phyloP scores from a whole-genome alignment of 1,140 invertebrate genomes.

The Maconellicoccus hirsutus region DNA sequence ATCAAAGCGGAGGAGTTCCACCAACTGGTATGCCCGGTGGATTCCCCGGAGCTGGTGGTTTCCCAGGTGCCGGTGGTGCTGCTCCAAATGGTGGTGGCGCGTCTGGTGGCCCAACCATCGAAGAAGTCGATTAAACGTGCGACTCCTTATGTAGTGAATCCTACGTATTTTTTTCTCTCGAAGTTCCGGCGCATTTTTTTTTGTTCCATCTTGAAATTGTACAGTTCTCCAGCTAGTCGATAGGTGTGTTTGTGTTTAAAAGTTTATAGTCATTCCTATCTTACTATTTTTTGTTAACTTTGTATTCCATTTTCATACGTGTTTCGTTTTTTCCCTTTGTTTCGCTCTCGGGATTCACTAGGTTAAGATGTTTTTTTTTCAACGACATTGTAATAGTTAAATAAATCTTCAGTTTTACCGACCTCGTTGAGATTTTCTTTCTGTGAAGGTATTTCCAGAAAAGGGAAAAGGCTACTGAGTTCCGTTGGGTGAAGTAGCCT shows the following conservation, averaged over 20 bases:
- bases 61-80: conserved; percentile 32
- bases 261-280: not conserved
- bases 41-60: conserved; percentile 29
- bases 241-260: not conserved
- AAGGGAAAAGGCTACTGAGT: no score
- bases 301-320: conserved; percentile 14
- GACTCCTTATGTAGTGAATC: not conserved
- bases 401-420: conserved; percentile 22
- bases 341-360: conserved; percentile 1
- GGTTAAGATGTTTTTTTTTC: not conserved
- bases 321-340: not conserved
- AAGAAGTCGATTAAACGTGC: conserved; percentile 76
- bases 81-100: conserved; percentile 38
- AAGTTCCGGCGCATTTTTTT: not conserved
- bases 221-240: conserved; percentile 1
- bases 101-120: conserved; percentile 72
- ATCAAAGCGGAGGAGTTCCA: conserved; percentile 57
- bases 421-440: not conserved
- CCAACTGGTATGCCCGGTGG: conserved; percentile 47
- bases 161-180: not conserved
- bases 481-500: no score
- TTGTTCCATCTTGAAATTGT: not conserved
- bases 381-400: conserved; percentile 7
- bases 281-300: not conserved
- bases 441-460: no score